phyloP scores from a whole-genome alignment of 2,888 invertebrate genomes.

The Eupeodes luniger region DNA sequence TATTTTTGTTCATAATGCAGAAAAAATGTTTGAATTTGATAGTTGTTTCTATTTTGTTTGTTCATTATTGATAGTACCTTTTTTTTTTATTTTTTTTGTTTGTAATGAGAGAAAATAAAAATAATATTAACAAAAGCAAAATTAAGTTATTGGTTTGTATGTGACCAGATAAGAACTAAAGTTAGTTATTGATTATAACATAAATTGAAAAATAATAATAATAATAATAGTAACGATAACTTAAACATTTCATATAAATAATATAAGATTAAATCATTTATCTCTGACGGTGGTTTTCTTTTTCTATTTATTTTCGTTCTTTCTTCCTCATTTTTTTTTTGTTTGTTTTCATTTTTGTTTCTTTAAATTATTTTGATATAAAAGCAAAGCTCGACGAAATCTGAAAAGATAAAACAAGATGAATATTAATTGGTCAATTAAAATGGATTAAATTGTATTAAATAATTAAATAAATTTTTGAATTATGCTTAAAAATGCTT shows the following conservation, averaged over 20 bases:
- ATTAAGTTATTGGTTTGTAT: conserved; percentile 80
- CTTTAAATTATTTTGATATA: conserved; percentile 59
- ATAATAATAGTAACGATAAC: conserved; percentile 49
- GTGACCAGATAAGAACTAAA: conserved; percentile 81
- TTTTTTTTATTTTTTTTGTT: conserved; percentile 8
- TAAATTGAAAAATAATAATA: conserved; percentile 32
- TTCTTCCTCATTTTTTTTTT: conserved; percentile 35
- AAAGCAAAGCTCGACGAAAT: conserved; percentile 74
- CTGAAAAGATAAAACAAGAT: conserved; percentile 47
- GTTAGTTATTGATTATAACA: conserved; percentile 55
- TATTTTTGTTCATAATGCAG: conserved; percentile 41
- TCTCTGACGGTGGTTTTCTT: conserved; percentile 74
- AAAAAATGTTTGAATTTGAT: conserved; percentile 39
- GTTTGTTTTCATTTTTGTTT: conserved; percentile 16
- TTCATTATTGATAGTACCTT: conserved; percentile 22
- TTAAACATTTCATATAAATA: conserved; percentile 71
- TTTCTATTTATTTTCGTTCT: conserved; percentile 38
- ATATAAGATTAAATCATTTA: conserved; percentile 71
- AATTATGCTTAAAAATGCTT: no score
- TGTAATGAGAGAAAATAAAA: conserved; percentile 30
- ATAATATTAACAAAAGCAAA: conserved; percentile 43
- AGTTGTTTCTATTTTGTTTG: conserved; percentile 22
- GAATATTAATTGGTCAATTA: conserved; percentile 13
- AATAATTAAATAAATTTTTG: no score
- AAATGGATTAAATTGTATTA: no score